Evolutionary conservation across 1,140 invertebrate species (phyloP).

Genomic region (Caerostris darwini): DNA sequence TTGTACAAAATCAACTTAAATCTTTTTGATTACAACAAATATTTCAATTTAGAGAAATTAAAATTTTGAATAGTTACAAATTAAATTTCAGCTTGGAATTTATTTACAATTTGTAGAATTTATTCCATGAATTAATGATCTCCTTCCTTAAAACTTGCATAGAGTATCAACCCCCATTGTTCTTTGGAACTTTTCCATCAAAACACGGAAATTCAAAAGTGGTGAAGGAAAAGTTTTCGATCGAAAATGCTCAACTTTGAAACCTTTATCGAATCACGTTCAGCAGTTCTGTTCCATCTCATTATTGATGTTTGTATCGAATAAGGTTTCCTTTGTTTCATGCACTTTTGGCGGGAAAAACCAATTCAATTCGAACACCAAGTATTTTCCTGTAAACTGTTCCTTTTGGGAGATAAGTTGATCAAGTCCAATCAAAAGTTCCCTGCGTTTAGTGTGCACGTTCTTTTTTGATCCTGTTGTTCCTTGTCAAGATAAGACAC

Average conservation of each 20-base stretch:
- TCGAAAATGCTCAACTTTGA: slow-evolving; percentile 1
- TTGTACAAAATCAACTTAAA: too few relatives aligned
- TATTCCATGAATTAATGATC: too few relatives aligned
- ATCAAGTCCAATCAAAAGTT: background rate
- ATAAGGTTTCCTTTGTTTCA: slow-evolving; percentile 49
- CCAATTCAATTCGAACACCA: slow-evolving; percentile 19
- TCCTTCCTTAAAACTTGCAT: background rate
- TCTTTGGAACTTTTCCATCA: background rate
- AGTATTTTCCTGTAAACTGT: background rate
- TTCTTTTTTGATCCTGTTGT: background rate
- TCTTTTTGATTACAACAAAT: too few relatives aligned
- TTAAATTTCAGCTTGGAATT: too few relatives aligned
- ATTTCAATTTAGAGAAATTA: too few relatives aligned
- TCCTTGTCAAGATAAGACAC: background rate
- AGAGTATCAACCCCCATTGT: background rate
- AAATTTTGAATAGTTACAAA: too few relatives aligned
- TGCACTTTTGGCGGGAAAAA: slow-evolving; percentile 54
- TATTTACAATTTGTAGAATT: too few relatives aligned
- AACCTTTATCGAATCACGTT: slow-evolving; percentile 67
- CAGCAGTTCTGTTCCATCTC: slow-evolving; percentile 63
- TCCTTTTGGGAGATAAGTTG: background rate
- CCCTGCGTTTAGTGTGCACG: background rate
- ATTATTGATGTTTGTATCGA: slow-evolving; percentile 69
- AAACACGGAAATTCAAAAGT: slow-evolving; percentile 7
- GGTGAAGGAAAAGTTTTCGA: background rate